Conservation (phyloP, 2,888 invertebrate species). For the Nudaria mundana region DNA sequence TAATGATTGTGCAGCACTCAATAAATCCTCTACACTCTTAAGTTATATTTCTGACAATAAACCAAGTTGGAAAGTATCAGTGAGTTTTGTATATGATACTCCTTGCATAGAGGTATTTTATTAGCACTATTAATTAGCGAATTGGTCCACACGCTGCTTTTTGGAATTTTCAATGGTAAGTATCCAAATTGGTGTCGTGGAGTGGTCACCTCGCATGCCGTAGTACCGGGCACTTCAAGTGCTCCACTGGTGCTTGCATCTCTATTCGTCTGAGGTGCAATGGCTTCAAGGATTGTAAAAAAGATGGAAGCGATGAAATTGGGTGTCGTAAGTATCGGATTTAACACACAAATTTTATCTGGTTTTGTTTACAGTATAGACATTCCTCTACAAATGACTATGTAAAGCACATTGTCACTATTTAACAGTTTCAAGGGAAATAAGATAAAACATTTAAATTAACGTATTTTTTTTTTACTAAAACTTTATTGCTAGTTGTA, state of each 20-base stretch:
- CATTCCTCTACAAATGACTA: not conserved
- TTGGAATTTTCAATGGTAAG: constrained; percentile 56
- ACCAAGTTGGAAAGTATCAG: too few species aligned
- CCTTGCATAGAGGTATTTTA: not conserved
- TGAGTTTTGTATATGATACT: too few species aligned
- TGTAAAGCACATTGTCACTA: not conserved
- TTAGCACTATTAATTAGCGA: not conserved
- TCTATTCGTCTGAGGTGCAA: constrained; percentile 86
- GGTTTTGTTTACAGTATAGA: constrained; percentile 19
- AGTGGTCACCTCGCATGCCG: constrained; percentile 61
- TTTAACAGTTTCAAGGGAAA: too few species aligned
- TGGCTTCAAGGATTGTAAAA: constrained; percentile 86
- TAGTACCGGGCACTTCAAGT: constrained; percentile 83
- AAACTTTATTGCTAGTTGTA: too few species aligned
- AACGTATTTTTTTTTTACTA: too few species aligned
- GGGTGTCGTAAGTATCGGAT: constrained; percentile 81
- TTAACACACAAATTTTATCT: constrained; percentile 18
- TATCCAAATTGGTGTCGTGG: constrained; percentile 51
- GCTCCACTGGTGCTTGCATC: constrained; percentile 88
- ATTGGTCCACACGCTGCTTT: constrained; percentile 52
- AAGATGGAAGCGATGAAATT: constrained; percentile 83
- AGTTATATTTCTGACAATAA: too few species aligned
- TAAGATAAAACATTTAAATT: too few species aligned
- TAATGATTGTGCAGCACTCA: too few species aligned
- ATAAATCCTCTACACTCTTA: too few species aligned